Evolutionary conservation across 2,113 vertebrate genomes (phyloP), one percentile per base, ranked within the genome.

Genomic region (Rhynchomys soricoides): DNA sequence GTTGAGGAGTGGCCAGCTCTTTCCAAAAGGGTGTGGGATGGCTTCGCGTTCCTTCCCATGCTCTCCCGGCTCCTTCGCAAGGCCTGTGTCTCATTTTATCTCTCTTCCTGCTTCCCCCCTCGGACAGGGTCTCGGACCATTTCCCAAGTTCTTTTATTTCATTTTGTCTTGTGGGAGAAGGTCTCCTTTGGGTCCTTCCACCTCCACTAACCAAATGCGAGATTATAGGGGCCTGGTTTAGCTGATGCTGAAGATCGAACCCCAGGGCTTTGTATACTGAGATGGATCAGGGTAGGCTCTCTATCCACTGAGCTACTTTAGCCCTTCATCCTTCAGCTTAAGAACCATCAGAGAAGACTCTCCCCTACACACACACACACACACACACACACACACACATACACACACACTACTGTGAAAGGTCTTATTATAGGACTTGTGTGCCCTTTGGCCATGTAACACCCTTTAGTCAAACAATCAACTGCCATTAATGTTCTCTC

Each of bases 1-100:
- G n/a, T 21, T 3, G 62, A 70, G 52, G 55, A 43, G 24, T 40
- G 57, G 77, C 75, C 74, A 62, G 78, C 57, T 37, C 75, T 6
- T 22, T 66, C 79, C 43, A 31, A 19, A 24, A 57, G 48, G 95
- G 24, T 7, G 8, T 4, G 0, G 2, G 50, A 31, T 66, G 8
- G 1, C 4, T 40, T 52, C 71, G 5, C 0, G 0, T 70, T 37
- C 43, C 74, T 75, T 74, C 50, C 74, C 11, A 11, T 1, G 22
- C 40, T 43, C 1, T 31, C 34, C 40, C 70, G 37, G 66, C 81
- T 77, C 31, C 59, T 31, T 29, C 24, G 29, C 5, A 37, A 85
- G 57, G 57, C 7, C 57, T 5, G 7, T 0, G 15, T 31, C 82
- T 48, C 43, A 34, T 12, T 43, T 45, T 26, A 34, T 48, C 29